A percentile compares a stretch with the other conserved stretches of the same genome.
phyloP scores from a whole-genome alignment of 2,797 vertebrate species.

The Lutjanus campechanus region DNA sequence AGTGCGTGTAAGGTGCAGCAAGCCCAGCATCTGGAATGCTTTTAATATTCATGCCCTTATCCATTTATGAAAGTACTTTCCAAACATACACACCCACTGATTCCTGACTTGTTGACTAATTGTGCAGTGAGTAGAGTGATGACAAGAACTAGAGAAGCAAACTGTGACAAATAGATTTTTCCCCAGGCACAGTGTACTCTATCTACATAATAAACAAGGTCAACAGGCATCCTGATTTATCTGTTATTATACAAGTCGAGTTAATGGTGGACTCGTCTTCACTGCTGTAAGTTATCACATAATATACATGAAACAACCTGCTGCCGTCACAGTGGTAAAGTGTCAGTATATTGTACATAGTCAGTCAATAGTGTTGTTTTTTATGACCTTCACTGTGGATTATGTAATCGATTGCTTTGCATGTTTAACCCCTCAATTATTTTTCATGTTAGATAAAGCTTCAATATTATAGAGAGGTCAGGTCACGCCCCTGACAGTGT shows the following conservation, averaged over 20 bases:
- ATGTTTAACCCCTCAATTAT: not conserved
- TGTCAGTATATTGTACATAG: not conserved
- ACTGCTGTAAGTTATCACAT: slow-evolving; percentile 19
- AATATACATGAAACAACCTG: slow-evolving; percentile 5
- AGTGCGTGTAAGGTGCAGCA: slow-evolving; percentile 64
- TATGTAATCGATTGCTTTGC: not conserved
- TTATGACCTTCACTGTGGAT: not conserved
- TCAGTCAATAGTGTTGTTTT: slow-evolving; percentile 10
- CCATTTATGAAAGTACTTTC: slow-evolving; percentile 64
- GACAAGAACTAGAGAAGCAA: slow-evolving; percentile 60
- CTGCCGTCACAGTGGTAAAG: slow-evolving; percentile 7
- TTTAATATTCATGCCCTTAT: slow-evolving; percentile 68
- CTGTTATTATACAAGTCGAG: slow-evolving; percentile 31
- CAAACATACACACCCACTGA: slow-evolving; percentile 59
- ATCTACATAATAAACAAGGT: slow-evolving; percentile 65
- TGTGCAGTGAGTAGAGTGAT: slow-evolving; percentile 47
- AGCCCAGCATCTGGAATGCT: slow-evolving; percentile 67
- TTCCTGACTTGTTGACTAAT: slow-evolving; percentile 70
- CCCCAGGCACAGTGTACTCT: slow-evolving; percentile 32
- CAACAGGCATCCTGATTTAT: slow-evolving; percentile 55
- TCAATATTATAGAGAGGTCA: not conserved
- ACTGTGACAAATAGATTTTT: slow-evolving; percentile 67
- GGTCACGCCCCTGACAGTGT: too few relatives aligned
- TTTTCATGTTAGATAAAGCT: not conserved
- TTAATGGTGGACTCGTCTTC: slow-evolving; percentile 24